Base-by-base conservation (phyloP, 1,140 invertebrate species). In the Liolophura sinensis region DNA sequence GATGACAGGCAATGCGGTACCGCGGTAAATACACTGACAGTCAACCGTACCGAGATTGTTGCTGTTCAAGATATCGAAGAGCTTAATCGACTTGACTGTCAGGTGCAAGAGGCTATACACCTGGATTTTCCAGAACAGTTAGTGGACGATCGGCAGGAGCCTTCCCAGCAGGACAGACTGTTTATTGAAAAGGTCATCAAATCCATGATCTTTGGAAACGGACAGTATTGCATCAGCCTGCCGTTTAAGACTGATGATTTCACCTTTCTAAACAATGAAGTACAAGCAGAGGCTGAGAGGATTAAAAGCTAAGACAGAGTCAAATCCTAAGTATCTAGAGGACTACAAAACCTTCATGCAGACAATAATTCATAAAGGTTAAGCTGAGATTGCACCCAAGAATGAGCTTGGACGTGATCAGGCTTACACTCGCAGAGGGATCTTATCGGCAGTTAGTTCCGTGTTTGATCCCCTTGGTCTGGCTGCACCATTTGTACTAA, bases 381-480 rank as follows among this genome's bases (percentile, higher is more conserved):
- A 69, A 54, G 67, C 64, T 0, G 64, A 72, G 27, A 20, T 11
- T 47, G 67, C 66, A n/a, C 62, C 64, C 24, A 16, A 57, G 12
- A 58, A n/a, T 1, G 46, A 58, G 14, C 18, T 62, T 7, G 22
- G 48, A 52, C 24, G n/a, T n/a, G n/a, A n/a, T n/a, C n/a, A n/a
- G n/a, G n/a, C n/a, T n/a, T n/a, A n/a, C n/a, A n/a, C 48, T 11
- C 15, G 59, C 16, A 54, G 66, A 56, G 66, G 66, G 15, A 54
- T 64, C 16, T 52, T 68, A 6, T 64, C 60, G 11, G 25, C 9
- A 3, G 52, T 68, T 25, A 50, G 24, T 25, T 68, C 66, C n/a
- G n/a, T n/a, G 18, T 22, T 76, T 18, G 76, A 79, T 49, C 72
- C 74, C 6, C 54, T 73, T 25, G 75, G 73, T 51, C 22, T 69